These are phyloP conservation scores for Falco novaeseelandiae DNA, from an alignment of 2,797 vertebrate genomes.

Conservation along the genomic window DNA sequence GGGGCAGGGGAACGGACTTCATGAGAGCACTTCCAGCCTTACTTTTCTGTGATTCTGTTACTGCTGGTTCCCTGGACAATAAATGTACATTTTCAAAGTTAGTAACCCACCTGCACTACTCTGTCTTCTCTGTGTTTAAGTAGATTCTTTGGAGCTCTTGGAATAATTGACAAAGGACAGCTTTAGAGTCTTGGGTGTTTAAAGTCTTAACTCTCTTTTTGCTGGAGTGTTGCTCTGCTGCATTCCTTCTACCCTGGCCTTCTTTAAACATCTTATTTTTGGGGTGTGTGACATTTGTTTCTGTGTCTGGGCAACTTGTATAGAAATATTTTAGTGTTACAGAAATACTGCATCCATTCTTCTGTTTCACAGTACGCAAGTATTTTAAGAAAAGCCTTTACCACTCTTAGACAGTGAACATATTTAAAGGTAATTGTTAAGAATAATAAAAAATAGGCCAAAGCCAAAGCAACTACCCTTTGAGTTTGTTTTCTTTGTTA, in stretches of 20 bases:
- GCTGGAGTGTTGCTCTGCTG: neutral
- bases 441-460: neutral
- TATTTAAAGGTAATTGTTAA: neutral
- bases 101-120: conserved; percentile 17
- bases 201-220: neutral
- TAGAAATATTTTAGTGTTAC: neutral
- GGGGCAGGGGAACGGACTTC: conserved; percentile 41
- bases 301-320: neutral
- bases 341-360: conserved; percentile 12
- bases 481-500: neutral
- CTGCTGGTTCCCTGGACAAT: conserved; percentile 34
- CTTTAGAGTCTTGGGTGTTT: neutral
- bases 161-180: conserved; percentile 18
- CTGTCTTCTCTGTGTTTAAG: neutral
- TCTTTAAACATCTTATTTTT: neutral
- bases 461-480: neutral
- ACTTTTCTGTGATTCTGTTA: conserved; percentile 39
- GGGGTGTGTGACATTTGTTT: neutral
- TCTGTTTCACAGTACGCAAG: neutral
- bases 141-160: conserved; percentile 10
- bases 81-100: conserved; percentile 18
- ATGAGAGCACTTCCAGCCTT: conserved; percentile 50
- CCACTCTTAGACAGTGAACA: neutral
- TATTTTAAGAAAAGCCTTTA: conserved; percentile 15
- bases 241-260: neutral